Evolutionary conservation across 2,113 vertebrate genomes (phyloP).

Genomic region (Tachycineta bicolor): DNA sequence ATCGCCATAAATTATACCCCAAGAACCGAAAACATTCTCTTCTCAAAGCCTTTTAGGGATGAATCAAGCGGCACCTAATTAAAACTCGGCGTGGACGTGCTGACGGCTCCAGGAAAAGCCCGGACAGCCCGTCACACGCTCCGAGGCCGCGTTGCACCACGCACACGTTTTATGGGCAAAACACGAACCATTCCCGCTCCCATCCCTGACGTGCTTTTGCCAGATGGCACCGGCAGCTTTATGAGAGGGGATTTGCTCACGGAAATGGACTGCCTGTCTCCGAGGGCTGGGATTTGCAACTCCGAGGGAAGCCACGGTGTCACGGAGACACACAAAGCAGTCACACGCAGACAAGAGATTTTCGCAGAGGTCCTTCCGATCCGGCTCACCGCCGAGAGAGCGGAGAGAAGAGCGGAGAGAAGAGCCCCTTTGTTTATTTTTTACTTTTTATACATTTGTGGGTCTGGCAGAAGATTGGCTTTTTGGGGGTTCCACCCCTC

Average conservation of each 20-base stretch:
- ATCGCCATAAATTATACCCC: neutral
- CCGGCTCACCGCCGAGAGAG: too few relatives aligned
- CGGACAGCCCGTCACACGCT: fast-evolving
- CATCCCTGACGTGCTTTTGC: neutral
- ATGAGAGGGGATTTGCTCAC: neutral
- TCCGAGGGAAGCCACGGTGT: neutral
- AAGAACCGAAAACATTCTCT: neutral
- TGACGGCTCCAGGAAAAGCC: neutral
- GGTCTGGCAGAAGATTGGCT: too few relatives aligned
- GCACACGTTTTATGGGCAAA: fast-evolving
- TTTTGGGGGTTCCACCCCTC: too few relatives aligned
- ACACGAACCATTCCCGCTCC: fast-evolving
- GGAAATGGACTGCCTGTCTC: neutral
- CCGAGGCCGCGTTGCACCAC: fast-evolving
- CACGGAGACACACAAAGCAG: too few relatives aligned
- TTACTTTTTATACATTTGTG: too few relatives aligned
- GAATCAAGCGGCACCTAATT: neutral
- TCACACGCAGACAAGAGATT: too few relatives aligned
- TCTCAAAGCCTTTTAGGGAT: neutral
- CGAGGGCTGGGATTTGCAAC: neutral
- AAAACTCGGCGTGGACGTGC: neutral
- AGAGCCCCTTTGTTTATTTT: too few relatives aligned
- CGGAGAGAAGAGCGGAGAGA: too few relatives aligned
- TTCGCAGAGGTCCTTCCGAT: too few relatives aligned
- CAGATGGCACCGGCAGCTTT: neutral